Evolutionary conservation across 2,113 vertebrate species (phyloP), one percentile per base, ranked within the genome.

Genomic region (Rhinopomastus cyanomelas): DNA sequence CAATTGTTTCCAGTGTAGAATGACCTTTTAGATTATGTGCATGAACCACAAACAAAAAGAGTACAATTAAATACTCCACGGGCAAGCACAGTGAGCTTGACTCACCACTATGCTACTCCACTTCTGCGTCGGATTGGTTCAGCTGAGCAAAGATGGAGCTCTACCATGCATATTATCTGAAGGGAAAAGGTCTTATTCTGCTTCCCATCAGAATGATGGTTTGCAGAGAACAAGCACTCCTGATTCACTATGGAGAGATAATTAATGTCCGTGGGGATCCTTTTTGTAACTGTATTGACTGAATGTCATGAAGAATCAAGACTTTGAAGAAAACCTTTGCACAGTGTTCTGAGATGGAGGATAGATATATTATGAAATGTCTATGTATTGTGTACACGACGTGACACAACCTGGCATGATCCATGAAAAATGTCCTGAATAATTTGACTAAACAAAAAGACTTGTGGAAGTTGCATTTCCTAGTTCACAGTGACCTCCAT

Each of bases 1-100:
- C 93, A 95, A 96, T 88, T 83, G 87, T 89, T 96, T 96, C 93
- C 85, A 94, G 93, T 88, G 89, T 94, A 85, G 57, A 93, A 90
- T 89, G 93, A 92, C 93, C 89, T 96, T 95, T 95, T 81, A 78
- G 91, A 86, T 94, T 92, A 92, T 94, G 88, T 69, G 53, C 73
- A 83, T 83, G 94, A 95, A 92, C 91, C 89, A 93, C 94, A 96
- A 90, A 95, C 68, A 94, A 88, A 90, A 92, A 91, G 90, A 92
- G 88, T 61, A 96, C 83, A 96, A 96, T 94, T 29, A 94, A 94
- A 88, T 81, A 26, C 90, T 94, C 85, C 77, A 81, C 49, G 53
- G 88, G 88, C 76, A 93, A 94, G 46, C 88, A 84, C 0, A 88
- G 82, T 57, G 87, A 83, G 73, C 59, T 94, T 94, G 91, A 94